phyloP scores from a whole-genome alignment of 2,888 invertebrate species.

The Poecilobothrus nobilitatus region DNA sequence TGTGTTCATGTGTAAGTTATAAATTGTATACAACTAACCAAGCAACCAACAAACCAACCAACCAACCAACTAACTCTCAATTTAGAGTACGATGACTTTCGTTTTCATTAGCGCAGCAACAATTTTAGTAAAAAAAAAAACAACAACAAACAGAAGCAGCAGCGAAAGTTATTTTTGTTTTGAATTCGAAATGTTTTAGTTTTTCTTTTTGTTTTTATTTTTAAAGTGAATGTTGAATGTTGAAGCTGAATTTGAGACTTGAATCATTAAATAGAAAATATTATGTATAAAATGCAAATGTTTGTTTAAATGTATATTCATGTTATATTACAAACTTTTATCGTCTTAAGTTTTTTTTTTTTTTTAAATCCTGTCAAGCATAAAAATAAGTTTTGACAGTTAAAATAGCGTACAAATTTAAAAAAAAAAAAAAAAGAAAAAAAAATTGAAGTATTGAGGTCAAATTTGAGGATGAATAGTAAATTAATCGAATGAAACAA shows the following conservation, averaged over 20 bases:
- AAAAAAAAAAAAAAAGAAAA: background rate
- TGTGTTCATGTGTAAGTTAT: background rate
- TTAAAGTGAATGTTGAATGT: no score
- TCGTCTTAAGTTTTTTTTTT: no score
- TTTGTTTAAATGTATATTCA: background rate
- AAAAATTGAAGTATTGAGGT: background rate
- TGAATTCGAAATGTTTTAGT: no score
- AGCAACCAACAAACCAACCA: no score
- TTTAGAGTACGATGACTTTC: constrained; percentile 38
- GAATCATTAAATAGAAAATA: background rate
- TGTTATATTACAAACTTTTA: no score
- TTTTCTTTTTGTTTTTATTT: constrained; percentile 16
- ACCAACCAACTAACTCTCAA: background rate
- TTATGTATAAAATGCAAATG: background rate
- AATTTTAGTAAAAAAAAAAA: no score
- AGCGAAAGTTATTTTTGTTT: constrained; percentile 29
- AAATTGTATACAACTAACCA: background rate
- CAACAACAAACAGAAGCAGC: constrained; percentile 25
- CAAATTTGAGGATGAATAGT: background rate
- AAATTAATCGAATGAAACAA: background rate
- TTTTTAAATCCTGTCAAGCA: no score
- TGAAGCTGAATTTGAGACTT: background rate
- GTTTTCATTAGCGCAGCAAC: constrained; percentile 33
- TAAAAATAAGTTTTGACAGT: no score
- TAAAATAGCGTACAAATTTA: background rate